A percentile compares a stretch with the other conserved stretches of the same genome.
These are phyloP conservation scores for Drosophila eugracilis DNA, from an alignment of 1,140 invertebrate genomes.

Conservation along the genomic window DNA sequence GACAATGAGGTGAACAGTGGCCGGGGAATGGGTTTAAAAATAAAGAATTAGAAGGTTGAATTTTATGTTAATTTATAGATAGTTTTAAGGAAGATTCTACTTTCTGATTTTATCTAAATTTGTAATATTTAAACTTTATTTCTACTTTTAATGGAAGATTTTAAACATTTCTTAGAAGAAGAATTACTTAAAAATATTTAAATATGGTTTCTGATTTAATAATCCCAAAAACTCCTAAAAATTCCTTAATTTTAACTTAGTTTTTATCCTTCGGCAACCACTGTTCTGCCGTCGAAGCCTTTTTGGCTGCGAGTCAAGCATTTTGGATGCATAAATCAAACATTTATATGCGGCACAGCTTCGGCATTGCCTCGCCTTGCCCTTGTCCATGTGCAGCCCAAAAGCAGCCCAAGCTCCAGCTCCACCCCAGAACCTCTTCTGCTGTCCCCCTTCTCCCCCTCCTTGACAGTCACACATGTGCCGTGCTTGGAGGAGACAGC, in stretches of 20 bases:
- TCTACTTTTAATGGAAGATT: too few relatives aligned
- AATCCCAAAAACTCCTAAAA: too few relatives aligned
- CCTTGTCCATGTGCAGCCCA: conserved; percentile 29
- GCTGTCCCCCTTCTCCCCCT: conserved; percentile 6
- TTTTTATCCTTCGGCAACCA: conserved; percentile 14
- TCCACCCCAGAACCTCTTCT: conserved; percentile 18
- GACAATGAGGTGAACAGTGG: conserved; percentile 43
- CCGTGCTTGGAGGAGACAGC: conserved; percentile 46
- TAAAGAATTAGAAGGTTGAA: not conserved
- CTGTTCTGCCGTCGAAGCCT: conserved; percentile 64
- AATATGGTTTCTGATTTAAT: too few relatives aligned
- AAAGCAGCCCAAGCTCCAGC: conserved; percentile 37
- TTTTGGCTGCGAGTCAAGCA: conserved; percentile 82
- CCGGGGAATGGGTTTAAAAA: not conserved
- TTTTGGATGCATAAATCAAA: conserved; percentile 83
- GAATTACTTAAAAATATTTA: too few relatives aligned
- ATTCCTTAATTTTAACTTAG: not conserved
- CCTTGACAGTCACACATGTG: conserved; percentile 62
- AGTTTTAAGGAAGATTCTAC: too few relatives aligned
- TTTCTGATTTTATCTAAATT: too few relatives aligned
- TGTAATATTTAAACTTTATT: too few relatives aligned
- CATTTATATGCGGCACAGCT: conserved; percentile 82
- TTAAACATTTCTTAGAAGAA: too few relatives aligned
- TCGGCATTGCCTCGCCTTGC: conserved; percentile 70
- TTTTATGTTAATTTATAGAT: too few relatives aligned